These are phyloP conservation scores for Microcaecilia unicolor DNA, from an alignment of 2,797 vertebrate species.

Conservation along the genomic window DNA sequence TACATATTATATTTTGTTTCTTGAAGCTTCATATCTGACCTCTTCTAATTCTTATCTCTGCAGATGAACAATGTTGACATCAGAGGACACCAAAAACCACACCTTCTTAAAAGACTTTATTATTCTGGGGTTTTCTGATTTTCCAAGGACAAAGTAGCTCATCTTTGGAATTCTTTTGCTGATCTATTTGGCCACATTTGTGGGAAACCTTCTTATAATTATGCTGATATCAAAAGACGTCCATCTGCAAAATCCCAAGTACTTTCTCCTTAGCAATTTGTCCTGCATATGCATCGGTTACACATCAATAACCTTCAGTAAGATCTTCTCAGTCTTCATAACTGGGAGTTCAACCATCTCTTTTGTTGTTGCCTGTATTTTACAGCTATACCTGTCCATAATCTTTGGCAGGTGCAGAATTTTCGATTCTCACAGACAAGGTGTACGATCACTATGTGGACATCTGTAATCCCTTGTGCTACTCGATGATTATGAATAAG, in stretches of 20 bases:
- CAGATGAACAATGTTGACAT: too few species aligned
- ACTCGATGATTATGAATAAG: too few species aligned
- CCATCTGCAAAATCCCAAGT: background rate
- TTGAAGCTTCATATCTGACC: too few species aligned
- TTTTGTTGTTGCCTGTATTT: background rate
- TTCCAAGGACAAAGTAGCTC: too few species aligned
- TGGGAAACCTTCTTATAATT: background rate
- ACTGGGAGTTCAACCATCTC: background rate
- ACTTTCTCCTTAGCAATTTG: background rate
- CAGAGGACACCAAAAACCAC: too few species aligned
- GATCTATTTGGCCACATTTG: background rate
- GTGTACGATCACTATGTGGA: too few species aligned
- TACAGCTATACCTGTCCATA: background rate
- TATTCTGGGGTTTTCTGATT: too few species aligned
- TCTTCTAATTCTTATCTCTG: too few species aligned
- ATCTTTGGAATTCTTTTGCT: too few species aligned
- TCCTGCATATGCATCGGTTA: background rate
- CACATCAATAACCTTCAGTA: background rate
- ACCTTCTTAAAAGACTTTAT: too few species aligned
- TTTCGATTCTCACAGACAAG: background rate
- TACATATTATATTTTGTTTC: too few species aligned
- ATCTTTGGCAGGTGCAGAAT: background rate
- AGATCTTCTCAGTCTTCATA: background rate
- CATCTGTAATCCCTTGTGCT: too few species aligned
- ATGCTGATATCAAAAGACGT: background rate